Base-by-base conservation (phyloP, 2,113 vertebrate genomes). In the Muntiacus muntjak region DNA sequence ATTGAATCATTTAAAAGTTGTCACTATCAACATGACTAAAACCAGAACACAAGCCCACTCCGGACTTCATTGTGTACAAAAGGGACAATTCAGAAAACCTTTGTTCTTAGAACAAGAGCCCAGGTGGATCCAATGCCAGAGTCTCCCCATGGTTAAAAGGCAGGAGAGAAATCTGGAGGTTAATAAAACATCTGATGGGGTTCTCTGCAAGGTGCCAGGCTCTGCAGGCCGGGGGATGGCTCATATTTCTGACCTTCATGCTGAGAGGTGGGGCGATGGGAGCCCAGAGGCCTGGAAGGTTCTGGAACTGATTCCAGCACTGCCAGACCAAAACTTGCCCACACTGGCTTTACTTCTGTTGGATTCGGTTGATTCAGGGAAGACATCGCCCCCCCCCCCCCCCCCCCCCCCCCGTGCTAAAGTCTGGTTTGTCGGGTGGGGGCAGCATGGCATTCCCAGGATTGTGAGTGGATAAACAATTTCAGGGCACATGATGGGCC, bases 101-200 rank as follows among this genome's bases (percentile, higher is more conserved):
- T 23, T 14, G 25, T 19, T 43, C 25, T 81, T 7, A 12, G 17
- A n/a, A 17, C 4, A 15, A 28, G 25, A 36, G 33, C 7, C 30
- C 1, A 6, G 1, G 19, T 2, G 25, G 7, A 9, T 58, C 16
- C 52, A 23, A 2, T 21, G 43, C 55, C 2, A 0, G 5, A 4
- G 40, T 33, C 19, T 47, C 40, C 10, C 6, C 0, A 1, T 12
- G 88, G 64, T 6, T 21, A n/a, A 5, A 54, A 2, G 7, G 79
- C 47, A 85, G 54, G 57, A 40, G 64, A 52, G 5, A n/a, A 14
- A 52, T 15, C 30, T 9, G 50, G 55, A 21, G 23, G 36, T 9
- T 28, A 60, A 17, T 85, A 33, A 36, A 33, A 28, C 13, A 10
- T 33, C n/a, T 6, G 6, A 11, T 3, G 26, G 52, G 16, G 21